These are phyloP conservation scores for Clarias magur DNA, from an alignment of 2,113 vertebrate species.

Conservation along the genomic window DNA sequence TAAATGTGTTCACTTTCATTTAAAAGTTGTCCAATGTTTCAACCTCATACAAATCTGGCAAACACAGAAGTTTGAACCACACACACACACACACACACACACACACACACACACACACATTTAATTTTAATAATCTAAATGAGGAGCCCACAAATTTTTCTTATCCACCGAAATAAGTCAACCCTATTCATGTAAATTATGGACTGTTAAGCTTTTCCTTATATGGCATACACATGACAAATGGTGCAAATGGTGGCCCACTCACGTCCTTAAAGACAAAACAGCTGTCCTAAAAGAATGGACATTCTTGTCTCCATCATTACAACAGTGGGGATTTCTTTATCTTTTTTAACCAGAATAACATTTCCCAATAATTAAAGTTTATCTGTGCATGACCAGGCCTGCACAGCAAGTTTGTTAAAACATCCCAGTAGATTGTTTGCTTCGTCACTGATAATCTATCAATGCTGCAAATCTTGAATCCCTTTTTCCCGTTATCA, in stretches of 20 bases:
- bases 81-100: not conserved
- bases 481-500: conserved; percentile 59
- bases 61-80: not conserved
- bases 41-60: not conserved
- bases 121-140: not conserved
- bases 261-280: not conserved
- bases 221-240: not conserved
- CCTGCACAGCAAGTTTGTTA: conserved; percentile 57
- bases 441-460: conserved; percentile 66
- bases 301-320: not conserved
- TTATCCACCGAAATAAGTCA: not conserved
- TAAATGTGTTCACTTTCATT: not conserved
- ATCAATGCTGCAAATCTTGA: conserved; percentile 68
- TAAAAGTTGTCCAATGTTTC: not conserved
- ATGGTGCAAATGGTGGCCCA: not conserved
- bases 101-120: not conserved
- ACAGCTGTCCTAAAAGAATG: not conserved
- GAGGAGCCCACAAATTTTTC: not conserved
- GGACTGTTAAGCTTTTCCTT: not conserved
- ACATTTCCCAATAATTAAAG: conserved; percentile 68
- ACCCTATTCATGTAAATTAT: not conserved
- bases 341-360: conserved; percentile 6
- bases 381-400: conserved; percentile 54
- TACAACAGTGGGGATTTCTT: not conserved
- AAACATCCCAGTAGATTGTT: conserved; percentile 58